Evolutionary conservation across 2,888 invertebrate genomes (phyloP), one percentile per base, ranked within the genome.

Genomic region (Drosophila mercatorum): DNA sequence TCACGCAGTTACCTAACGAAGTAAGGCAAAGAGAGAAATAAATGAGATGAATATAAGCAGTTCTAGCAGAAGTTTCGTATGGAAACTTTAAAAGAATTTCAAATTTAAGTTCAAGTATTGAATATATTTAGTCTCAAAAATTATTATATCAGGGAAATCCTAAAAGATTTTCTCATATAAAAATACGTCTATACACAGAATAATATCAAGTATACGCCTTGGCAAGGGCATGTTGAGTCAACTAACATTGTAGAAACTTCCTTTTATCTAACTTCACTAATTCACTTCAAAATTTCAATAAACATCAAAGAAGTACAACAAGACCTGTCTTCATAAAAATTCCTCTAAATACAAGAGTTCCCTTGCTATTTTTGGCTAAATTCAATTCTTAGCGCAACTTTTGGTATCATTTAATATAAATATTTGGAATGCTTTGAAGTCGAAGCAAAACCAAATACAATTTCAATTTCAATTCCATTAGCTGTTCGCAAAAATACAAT

Each of bases 391-490:
- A 43, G 49, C 10, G 22, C 46, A 26, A 28, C 61, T 66, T 34
- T 63, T 10, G 38, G 51, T 57, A 64, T 56, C 51, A 63, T 60
- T 78, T 65, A 70, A 78, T 70, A 78, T 63, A 79, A 81, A 79
- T 79, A 75, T 82, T 79, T 75, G 82, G 56, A 49, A 66, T 61
- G 63, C 72, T 68, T 82, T 75, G 65, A 68, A 63, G 65, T 65
- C 43, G 58, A 10, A 10, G 34, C 34, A 72, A 73, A 68, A 41
- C 73, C 73, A 72, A 68, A 62, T 56, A 75, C 72, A 80, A 80
- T 84, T 81, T 75, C 81, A 66, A 81, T 81, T 81, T 70, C 84
- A 75, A 81, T 81, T 75, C 81, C 81, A 81, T 81, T 81, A 84
- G 84, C 81, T 56, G 72, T 76, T 64, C 64, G 43, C 49, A 51